Evolutionary conservation across 1,140 invertebrate genomes (phyloP).

Genomic region (Heliconius himera): DNA sequence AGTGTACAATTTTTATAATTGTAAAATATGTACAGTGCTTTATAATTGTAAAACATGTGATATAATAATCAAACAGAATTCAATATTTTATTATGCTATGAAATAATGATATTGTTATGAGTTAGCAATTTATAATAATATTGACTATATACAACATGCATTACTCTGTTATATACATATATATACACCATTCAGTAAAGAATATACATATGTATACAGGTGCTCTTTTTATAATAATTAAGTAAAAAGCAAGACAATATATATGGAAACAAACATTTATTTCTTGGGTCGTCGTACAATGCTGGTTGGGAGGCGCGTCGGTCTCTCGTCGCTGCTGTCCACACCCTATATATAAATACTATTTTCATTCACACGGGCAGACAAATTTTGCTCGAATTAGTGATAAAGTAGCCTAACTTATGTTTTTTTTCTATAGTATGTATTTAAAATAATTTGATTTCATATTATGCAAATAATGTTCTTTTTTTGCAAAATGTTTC

Average conservation of each 20-base stretch:
- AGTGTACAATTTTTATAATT: too few species aligned
- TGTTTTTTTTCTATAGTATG: too few species aligned
- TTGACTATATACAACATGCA: too few species aligned
- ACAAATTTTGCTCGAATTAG: background rate
- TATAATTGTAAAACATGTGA: too few species aligned
- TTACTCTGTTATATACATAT: background rate
- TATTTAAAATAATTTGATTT: background rate
- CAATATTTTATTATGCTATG: too few species aligned
- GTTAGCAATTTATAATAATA: too few species aligned
- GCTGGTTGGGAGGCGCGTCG: conserved; percentile 69
- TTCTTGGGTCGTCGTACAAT: conserved; percentile 75
- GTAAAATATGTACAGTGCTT: too few species aligned
- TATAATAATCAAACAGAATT: too few species aligned
- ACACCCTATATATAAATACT: conserved; percentile 53
- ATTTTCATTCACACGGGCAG: conserved; percentile 21
- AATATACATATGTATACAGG: background rate
- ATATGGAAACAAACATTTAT: conserved; percentile 70
- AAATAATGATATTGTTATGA: too few species aligned
- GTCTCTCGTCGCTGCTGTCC: conserved; percentile 71
- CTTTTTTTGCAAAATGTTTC: too few species aligned
- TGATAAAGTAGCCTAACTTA: background rate
- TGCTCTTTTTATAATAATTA: background rate
- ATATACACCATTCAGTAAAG: background rate
- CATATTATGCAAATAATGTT: too few species aligned
- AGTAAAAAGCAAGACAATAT: conserved; percentile 20